Evolutionary conservation across 1,140 invertebrate genomes (phyloP).

Genomic region (Apocrypta bakeri): DNA sequence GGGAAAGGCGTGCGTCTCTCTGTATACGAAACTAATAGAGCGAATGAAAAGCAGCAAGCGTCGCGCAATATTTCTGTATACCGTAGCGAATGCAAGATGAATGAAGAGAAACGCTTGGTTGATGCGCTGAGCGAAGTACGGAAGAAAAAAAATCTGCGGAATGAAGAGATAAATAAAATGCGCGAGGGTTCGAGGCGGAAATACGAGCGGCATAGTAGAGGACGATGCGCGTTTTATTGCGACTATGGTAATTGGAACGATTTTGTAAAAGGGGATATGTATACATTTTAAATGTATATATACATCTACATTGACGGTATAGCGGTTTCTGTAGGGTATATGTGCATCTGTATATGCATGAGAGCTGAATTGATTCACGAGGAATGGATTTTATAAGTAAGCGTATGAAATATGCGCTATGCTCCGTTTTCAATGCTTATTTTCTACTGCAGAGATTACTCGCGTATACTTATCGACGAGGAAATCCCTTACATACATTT

Average conservation of each 20-base stretch:
- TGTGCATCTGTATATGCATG: neutral
- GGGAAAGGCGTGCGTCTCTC: neutral
- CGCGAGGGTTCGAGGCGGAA: neutral
- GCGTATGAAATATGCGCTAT: no score
- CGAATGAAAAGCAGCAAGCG: neutral
- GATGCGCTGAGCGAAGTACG: neutral
- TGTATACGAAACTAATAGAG: neutral
- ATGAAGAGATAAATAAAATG: slow-evolving; percentile 1
- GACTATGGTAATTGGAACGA: neutral
- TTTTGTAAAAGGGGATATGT: neutral
- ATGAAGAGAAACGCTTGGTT: neutral
- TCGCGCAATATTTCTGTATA: no score
- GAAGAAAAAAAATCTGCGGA: neutral
- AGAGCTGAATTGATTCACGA: neutral
- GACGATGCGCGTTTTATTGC: no score
- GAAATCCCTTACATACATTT: no score
- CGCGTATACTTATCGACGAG: no score
- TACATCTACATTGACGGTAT: neutral
- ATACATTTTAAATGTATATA: no score
- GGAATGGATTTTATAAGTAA: neutral
- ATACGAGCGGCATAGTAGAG: neutral
- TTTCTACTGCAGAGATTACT: no score
- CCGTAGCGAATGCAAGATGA: neutral
- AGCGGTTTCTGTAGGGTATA: neutral
- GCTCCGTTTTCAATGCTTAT: neutral